Evolutionary conservation across 2,797 vertebrate species (phyloP).

Genomic region (Ctenopoma multispine): DNA sequence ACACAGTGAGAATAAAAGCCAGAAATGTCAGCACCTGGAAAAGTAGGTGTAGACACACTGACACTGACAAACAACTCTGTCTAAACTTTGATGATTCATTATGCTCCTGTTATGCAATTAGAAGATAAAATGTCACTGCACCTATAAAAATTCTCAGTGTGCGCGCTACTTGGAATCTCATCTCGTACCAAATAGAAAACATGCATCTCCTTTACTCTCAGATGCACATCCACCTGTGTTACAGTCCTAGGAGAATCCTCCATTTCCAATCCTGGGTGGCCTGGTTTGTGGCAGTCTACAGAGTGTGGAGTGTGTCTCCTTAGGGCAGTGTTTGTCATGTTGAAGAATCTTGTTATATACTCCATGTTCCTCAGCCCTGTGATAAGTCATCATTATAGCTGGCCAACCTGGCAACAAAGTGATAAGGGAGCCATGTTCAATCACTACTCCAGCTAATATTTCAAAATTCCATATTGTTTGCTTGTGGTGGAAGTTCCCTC

Average conservation of each 20-base stretch:
- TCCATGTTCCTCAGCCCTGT: conserved; percentile 80
- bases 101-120: conserved; percentile 39
- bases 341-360: conserved; percentile 87
- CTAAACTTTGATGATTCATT: conserved; percentile 54
- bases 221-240: conserved; percentile 73
- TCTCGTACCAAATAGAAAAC: conserved; percentile 41
- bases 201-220: conserved; percentile 47
- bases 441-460: conserved; percentile 86
- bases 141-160: conserved; percentile 49
- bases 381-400: conserved; percentile 89
- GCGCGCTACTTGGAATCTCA: conserved; percentile 43
- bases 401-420: conserved; percentile 86
- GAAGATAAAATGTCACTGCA: conserved; percentile 53
- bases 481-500: conserved; percentile 78
- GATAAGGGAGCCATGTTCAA: conserved; percentile 88
- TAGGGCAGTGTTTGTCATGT: conserved; percentile 86
- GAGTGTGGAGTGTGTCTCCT: conserved; percentile 75
- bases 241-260: conserved; percentile 84
- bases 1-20: conserved; percentile 52
- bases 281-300: conserved; percentile 74
- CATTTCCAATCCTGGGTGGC: conserved; percentile 66
- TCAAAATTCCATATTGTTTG: conserved; percentile 88
- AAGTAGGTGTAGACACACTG: conserved; percentile 39
- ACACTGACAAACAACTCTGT: conserved; percentile 47
- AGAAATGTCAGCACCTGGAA: conserved; percentile 57